Evolutionary conservation across 2,113 vertebrate species (phyloP).

Genomic region (Melanotaenia duboulayi): DNA sequence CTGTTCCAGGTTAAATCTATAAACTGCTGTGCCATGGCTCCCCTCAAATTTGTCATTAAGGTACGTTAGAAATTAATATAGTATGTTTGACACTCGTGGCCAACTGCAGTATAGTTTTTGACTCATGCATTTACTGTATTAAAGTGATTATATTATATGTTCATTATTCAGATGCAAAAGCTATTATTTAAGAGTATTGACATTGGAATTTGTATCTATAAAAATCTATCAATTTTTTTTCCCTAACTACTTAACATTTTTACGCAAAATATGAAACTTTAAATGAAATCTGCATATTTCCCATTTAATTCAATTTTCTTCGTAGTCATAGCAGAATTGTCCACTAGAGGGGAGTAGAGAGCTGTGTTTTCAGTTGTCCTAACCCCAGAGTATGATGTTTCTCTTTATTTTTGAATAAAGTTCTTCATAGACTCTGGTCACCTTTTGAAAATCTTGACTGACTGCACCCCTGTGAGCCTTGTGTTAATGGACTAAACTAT

Average conservation of each 20-base stretch:
- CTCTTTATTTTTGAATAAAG: constrained; percentile 17
- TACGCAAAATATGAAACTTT: no score
- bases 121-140: no score
- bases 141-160: no score
- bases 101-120: neutral
- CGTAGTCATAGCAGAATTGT: neutral
- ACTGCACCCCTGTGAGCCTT: constrained; percentile 49
- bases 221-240: no score
- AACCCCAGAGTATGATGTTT: constrained; percentile 11
- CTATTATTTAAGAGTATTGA: no score
- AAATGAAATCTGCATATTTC: no score
- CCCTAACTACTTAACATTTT: no score
- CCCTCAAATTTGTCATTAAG: constrained; percentile 79
- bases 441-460: constrained; percentile 48
- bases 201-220: no score
- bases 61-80: constrained; percentile 53
- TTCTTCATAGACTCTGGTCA: constrained; percentile 26
- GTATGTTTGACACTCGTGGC: neutral
- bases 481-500: constrained; percentile 52
- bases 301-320: neutral
- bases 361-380: constrained; percentile 23
- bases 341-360: constrained; percentile 76
- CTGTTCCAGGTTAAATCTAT: constrained; percentile 31
- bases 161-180: no score
- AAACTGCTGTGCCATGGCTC: constrained; percentile 57